Conservation (phyloP, 2,113 vertebrate genomes). For the Ptilorrhoa leucosticta region DNA sequence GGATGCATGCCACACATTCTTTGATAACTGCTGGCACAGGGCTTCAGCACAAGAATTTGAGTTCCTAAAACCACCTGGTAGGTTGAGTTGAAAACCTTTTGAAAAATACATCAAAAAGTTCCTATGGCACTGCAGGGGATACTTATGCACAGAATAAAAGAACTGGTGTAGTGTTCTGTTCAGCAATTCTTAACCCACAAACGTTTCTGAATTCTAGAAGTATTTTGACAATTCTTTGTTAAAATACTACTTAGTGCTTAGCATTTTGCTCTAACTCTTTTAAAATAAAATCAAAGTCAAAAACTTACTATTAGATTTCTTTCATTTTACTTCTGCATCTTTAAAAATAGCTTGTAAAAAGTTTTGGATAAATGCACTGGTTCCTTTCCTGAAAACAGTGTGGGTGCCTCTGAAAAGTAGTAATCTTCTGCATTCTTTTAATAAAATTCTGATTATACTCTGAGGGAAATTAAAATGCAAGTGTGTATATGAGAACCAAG, state of each 20-base stretch:
- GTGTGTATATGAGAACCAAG: background rate
- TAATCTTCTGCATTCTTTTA: background rate
- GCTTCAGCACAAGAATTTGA: background rate
- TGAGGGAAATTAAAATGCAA: background rate
- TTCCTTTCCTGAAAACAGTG: background rate
- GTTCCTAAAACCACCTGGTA: conserved; percentile 40
- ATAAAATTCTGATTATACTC: background rate
- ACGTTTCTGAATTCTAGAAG: background rate
- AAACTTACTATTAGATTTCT: background rate
- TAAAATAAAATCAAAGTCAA: background rate
- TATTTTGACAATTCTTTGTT: conserved; percentile 14
- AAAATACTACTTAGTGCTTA: background rate
- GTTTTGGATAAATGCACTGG: background rate
- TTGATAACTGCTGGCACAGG: conserved; percentile 33
- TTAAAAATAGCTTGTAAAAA: conserved; percentile 13
- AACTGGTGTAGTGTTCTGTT: conserved; percentile 34
- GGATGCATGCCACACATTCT: background rate
- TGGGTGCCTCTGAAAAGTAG: background rate
- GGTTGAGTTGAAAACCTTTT: conserved; percentile 57
- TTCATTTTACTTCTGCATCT: background rate
- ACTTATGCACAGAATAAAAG: conserved; percentile 28
- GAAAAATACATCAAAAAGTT: conserved; percentile 64
- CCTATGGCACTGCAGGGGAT: background rate
- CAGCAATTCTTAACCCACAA: background rate
- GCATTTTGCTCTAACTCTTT: background rate